Percentiles rank a stretch among this genome's conserved stretches.
Evolutionary conservation across 2,113 vertebrate genomes (phyloP).

Genomic region (Anhinga rufa): DNA sequence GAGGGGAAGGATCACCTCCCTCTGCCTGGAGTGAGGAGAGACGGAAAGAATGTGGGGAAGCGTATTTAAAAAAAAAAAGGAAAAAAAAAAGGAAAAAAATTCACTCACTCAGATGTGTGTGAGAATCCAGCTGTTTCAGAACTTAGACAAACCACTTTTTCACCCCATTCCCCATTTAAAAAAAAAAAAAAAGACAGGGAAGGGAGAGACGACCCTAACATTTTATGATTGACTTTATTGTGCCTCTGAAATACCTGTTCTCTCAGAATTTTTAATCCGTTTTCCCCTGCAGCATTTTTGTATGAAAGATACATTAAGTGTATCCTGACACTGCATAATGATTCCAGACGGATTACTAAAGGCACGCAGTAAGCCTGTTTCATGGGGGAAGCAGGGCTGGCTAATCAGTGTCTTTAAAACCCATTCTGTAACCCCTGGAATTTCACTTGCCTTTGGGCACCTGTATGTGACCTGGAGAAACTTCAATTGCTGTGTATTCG

Average conservation of each 20-base stretch:
- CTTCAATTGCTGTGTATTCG: background rate
- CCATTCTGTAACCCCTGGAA: background rate
- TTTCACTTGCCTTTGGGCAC: background rate
- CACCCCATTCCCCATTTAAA: background rate
- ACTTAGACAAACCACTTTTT: background rate
- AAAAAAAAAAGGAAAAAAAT: background rate
- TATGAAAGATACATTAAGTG: background rate
- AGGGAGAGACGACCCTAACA: background rate
- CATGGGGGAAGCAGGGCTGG: background rate
- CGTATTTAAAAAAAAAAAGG: rapidly evolving
- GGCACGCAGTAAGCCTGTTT: background rate
- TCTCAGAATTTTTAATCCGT: background rate
- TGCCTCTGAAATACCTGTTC: background rate
- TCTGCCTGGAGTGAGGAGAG: background rate
- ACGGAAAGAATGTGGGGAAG: background rate
- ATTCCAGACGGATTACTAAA: background rate
- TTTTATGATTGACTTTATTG: background rate
- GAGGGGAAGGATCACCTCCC: background rate
- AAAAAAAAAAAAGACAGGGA: background rate
- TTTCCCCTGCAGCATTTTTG: constrained; percentile 4
- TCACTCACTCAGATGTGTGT: background rate
- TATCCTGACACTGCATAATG: background rate
- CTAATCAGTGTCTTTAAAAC: constrained; percentile 6
- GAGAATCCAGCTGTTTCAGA: background rate
- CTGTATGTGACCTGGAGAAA: background rate